Percentiles rank a stretch among this genome's conserved stretches.
Conservation (phyloP, 2,888 invertebrate genomes). For the Lymantria dispar region DNA sequence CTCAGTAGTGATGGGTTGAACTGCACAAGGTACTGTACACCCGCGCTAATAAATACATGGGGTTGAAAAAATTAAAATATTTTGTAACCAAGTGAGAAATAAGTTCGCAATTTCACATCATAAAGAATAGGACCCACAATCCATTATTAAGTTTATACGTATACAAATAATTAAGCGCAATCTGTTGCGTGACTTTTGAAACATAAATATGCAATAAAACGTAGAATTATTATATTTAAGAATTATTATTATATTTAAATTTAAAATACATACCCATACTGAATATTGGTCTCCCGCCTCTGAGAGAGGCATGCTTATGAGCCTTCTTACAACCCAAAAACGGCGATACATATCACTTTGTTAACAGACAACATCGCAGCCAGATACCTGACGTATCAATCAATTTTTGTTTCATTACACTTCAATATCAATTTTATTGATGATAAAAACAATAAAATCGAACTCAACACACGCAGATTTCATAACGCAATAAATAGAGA, state of each 20-base stretch:
- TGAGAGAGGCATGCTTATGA: conserved; percentile 80
- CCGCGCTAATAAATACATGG: too few relatives aligned
- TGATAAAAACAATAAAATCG: too few relatives aligned
- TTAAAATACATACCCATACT: conserved; percentile 78
- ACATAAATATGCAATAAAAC: too few relatives aligned
- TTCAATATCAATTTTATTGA: too few relatives aligned
- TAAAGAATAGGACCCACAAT: not conserved
- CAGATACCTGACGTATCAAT: conserved; percentile 39
- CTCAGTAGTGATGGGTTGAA: too few relatives aligned
- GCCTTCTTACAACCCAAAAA: conserved; percentile 68
- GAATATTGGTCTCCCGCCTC: conserved; percentile 83
- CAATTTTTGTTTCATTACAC: too few relatives aligned
- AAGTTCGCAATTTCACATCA: not conserved
- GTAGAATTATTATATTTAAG: too few relatives aligned
- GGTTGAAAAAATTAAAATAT: not conserved
- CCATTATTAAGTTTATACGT: not conserved
- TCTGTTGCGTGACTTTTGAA: not conserved
- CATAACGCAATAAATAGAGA: too few relatives aligned
- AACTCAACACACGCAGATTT: too few relatives aligned
- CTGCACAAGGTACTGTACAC: too few relatives aligned
- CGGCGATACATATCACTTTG: conserved; percentile 53
- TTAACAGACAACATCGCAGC: conserved; percentile 47
- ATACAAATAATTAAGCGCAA: not conserved
- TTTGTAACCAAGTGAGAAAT: not conserved
- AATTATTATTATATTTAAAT: not conserved